These are phyloP conservation scores for Balaenoptera acutorostrata DNA, from an alignment of 2,113 vertebrate species.

Conservation along the genomic window DNA sequence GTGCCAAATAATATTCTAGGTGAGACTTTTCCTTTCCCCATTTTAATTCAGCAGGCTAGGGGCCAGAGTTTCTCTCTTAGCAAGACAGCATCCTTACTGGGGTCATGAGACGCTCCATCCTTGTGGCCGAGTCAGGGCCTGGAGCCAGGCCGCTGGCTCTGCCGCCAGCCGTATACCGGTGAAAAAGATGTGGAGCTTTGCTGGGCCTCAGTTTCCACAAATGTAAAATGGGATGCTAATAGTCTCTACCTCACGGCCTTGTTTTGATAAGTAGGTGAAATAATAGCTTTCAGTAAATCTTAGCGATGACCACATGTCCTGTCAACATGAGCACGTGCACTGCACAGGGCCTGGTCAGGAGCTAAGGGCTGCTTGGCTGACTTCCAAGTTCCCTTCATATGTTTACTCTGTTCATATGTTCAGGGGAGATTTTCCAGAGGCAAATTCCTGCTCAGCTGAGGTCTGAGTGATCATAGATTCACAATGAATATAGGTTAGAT, in stretches of 20 bases:
- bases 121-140: accelerated
- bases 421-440: background rate
- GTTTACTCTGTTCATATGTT: background rate
- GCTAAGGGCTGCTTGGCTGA: background rate
- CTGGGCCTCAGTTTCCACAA: background rate
- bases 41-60: background rate
- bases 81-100: background rate
- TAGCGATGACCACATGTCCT: accelerated
- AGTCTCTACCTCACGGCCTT: accelerated
- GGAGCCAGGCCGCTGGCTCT: background rate
- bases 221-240: accelerated
- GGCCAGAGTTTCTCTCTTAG: background rate
- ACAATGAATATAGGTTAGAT: background rate
- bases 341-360: accelerated
- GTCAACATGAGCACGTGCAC: accelerated
- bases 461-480: background rate
- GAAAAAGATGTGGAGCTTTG: accelerated
- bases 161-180: accelerated
- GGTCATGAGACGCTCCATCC: background rate
- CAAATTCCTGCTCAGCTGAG: background rate
- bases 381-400: background rate
- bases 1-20: background rate
- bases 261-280: background rate
- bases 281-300: background rate
- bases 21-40: background rate